Base-by-base conservation (phyloP, 2,797 vertebrate species). In the Hippopotamyrus pictus region DNA sequence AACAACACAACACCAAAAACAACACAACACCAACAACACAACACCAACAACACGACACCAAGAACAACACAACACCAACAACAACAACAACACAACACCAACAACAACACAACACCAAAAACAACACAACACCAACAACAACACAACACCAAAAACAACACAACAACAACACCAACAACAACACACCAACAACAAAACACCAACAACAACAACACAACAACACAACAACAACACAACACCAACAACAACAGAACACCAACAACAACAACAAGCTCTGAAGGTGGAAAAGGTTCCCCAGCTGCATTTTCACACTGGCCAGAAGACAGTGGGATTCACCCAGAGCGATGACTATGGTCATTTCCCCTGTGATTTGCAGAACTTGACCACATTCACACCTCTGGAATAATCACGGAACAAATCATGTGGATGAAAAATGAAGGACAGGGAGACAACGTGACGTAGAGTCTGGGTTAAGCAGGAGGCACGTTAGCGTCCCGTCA, bases 281-380 rank as follows among this genome's bases (percentile, higher is more conserved):
- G 85, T 89, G 88, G 90, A 7, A 84, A 89, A 89, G 88, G 69
- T 87, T 87, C 19, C 22, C 14, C 25, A 9, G 51, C 85, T 19
- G 85, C 53, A 44, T 87, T n/a, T 44, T 17, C 50, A 19, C 17
- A 33, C 48, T 41, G 69, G 65, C 46, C 73, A 17, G 51, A 29
- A 14, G 14, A 7, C 50, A 51, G 29, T n/a, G 69, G 48, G 69
- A 88, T 51, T 79, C 50, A n/a, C 65, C 51, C 14, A 4, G 69
- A n/a, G 25, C 7, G 6, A n/a, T 29, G 14, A 83, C 12, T 12
- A 89, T 4, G 53, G 17, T 11, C n/a, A 76, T 14, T 57, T 1
- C 88, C 46, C 79, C 44, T 6, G 51, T 5, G 12, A 22, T 9
- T 46, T 4, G 46, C 37, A 37, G 19, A 89, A 54, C 37, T 51